A percentile compares a stretch with the other conserved stretches of the same genome.
Conservation (phyloP, 2,113 vertebrate species). For the Ivindomyrus marchei region DNA sequence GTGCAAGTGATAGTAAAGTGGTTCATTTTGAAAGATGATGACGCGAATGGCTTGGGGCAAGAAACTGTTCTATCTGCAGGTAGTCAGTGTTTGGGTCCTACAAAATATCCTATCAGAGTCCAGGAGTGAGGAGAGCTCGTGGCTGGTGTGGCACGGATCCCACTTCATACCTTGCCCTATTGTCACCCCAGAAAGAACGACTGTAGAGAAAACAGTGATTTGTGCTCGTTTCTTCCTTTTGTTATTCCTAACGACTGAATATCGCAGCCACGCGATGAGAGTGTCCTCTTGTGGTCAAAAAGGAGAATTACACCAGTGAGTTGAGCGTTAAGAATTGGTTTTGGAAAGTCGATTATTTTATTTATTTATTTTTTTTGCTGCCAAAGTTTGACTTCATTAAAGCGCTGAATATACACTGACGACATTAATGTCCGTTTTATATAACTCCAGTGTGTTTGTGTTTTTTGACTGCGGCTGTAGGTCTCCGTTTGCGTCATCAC, state of each 20-base stretch:
- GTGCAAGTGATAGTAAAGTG: not conserved
- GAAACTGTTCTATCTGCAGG: not conserved
- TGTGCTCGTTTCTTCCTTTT: not conserved
- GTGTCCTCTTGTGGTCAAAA: not conserved
- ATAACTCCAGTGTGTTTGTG: conserved; percentile 49
- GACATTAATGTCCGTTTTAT: not conserved
- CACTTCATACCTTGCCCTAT: not conserved
- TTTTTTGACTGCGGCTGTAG: conserved; percentile 60
- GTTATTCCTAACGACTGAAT: not conserved
- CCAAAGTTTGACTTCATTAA: not conserved
- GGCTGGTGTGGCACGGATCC: not conserved
- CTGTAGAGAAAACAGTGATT: not conserved
- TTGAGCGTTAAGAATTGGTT: not conserved
- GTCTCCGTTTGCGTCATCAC: conserved; percentile 31
- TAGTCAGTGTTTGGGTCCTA: not conserved
- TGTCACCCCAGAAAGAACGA: not conserved
- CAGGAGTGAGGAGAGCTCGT: not conserved
- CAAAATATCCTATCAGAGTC: not conserved
- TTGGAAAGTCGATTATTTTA: not conserved
- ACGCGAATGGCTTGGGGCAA: not conserved
- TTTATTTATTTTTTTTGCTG: not conserved
- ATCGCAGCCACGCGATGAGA: not conserved
- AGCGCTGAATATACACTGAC: not conserved
- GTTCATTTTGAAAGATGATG: not conserved
- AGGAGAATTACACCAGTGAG: not conserved